Conservation (phyloP, 2,888 invertebrate genomes). For the Drosophila mulleri region DNA sequence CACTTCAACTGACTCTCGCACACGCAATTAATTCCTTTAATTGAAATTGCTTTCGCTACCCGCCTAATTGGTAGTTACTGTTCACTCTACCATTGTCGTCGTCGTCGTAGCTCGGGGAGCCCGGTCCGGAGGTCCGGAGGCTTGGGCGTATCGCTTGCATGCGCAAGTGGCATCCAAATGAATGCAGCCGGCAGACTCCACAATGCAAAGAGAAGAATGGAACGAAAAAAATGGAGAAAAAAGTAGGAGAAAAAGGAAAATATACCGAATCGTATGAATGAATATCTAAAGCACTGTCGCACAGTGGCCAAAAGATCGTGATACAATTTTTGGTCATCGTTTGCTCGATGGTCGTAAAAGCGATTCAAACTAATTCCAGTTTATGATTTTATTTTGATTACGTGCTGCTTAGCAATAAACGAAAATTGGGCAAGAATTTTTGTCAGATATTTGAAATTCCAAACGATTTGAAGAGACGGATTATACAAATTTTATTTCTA, state of each 20-base stretch:
- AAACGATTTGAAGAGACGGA: not conserved
- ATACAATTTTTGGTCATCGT: constrained; percentile 1
- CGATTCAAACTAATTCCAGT: constrained; percentile 38
- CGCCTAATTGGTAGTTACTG: constrained; percentile 78
- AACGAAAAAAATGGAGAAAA: constrained; percentile 7
- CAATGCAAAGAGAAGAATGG: constrained; percentile 32
- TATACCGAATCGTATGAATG: constrained; percentile 46
- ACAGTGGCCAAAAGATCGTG: constrained; percentile 30
- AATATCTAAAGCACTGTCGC: constrained; percentile 54
- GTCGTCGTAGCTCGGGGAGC: constrained; percentile 3
- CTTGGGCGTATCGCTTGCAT: constrained; percentile 68
- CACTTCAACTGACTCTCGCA: constrained; percentile 70
- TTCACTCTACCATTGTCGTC: constrained; percentile 33
- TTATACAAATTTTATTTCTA: not conserved
- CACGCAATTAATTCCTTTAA: constrained; percentile 78
- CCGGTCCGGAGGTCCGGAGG: constrained; percentile 15
- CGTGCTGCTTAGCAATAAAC: constrained; percentile 25
- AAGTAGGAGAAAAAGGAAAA: constrained; percentile 8
- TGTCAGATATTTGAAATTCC: constrained; percentile 11
- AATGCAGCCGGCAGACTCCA: constrained; percentile 62
- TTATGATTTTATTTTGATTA: constrained; percentile 37
- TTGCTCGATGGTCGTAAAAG: constrained; percentile 24
- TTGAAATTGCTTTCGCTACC: constrained; percentile 78
- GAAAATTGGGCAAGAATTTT: not conserved
- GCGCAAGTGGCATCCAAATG: constrained; percentile 70